Evolutionary conservation across 2,888 invertebrate genomes (phyloP).

Genomic region (Hybos culiciformis): DNA sequence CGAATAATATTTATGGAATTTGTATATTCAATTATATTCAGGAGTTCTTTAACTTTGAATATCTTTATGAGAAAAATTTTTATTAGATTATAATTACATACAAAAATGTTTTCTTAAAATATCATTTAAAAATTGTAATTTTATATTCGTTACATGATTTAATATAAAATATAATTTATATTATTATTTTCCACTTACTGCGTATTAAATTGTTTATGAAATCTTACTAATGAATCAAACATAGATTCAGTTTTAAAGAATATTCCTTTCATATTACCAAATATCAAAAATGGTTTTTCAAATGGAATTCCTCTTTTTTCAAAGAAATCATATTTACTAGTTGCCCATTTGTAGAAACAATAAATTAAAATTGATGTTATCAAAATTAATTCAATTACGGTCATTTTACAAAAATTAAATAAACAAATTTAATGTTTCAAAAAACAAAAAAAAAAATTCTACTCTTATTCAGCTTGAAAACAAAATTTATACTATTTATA

Average conservation of each 20-base stretch:
- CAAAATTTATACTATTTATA: too few species aligned
- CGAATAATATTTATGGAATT: too few species aligned
- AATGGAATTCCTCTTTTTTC: constrained; percentile 20
- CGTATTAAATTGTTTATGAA: background rate
- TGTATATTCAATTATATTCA: too few species aligned
- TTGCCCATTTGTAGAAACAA: constrained; percentile 24
- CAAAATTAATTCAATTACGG: too few species aligned
- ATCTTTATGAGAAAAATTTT: background rate
- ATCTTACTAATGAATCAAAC: background rate
- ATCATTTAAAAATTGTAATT: background rate
- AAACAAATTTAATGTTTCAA: too few species aligned
- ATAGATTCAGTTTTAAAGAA: background rate
- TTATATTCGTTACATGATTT: background rate
- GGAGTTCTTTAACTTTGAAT: too few species aligned
- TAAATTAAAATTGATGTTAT: too few species aligned
- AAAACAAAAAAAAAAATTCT: too few species aligned
- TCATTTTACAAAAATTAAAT: too few species aligned
- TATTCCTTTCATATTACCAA: background rate
- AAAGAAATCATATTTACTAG: constrained; percentile 19
- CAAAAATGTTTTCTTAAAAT: background rate
- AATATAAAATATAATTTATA: background rate
- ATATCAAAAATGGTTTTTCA: constrained; percentile 21
- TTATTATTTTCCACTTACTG: background rate
- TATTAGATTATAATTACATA: background rate
- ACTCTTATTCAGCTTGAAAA: too few species aligned